A percentile compares a stretch with the other conserved stretches of the same genome.
These are phyloP conservation scores for Lagria hirta DNA, from an alignment of 2,888 invertebrate genomes.

Conservation along the genomic window DNA sequence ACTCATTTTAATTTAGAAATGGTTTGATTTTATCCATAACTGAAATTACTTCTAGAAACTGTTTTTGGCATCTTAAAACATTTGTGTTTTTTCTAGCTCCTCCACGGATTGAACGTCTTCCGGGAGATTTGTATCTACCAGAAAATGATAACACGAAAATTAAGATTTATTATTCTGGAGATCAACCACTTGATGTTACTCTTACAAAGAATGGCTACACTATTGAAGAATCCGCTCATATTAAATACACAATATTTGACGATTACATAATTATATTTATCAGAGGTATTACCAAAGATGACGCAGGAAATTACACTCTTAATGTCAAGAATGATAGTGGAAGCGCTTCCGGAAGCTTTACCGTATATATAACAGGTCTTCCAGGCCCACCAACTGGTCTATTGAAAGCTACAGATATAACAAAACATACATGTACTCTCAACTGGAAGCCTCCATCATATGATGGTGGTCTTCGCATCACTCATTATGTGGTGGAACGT, in stretches of 20 bases:
- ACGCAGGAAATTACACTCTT: constrained; percentile 87
- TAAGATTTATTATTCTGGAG: constrained; percentile 95
- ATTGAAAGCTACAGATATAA: constrained; percentile 83
- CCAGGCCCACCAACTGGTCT: constrained; percentile 96
- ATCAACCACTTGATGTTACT: constrained; percentile 89
- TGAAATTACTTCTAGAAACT: neutral
- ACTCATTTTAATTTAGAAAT: constrained; percentile 14
- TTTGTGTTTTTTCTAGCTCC: constrained; percentile 63
- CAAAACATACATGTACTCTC: constrained; percentile 87
- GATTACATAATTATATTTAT: constrained; percentile 96
- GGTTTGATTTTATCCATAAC: no score
- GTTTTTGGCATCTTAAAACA: constrained; percentile 14
- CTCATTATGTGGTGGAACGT: constrained; percentile 94
- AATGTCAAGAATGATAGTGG: constrained; percentile 92
- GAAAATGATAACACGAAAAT: constrained; percentile 97
- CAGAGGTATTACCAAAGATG: constrained; percentile 85
- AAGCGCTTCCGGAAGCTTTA: constrained; percentile 78
- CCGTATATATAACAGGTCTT: constrained; percentile 85
- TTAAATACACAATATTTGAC: constrained; percentile 92
- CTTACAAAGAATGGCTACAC: constrained; percentile 81
- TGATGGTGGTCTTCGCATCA: constrained; percentile 89
- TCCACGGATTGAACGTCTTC: constrained; percentile 88
- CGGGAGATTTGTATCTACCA: constrained; percentile 84
- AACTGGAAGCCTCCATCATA: constrained; percentile 93
- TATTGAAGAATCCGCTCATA: constrained; percentile 73